A percentile compares a stretch with the other conserved stretches of the same genome.
phyloP scores from a whole-genome alignment of 2,113 vertebrate species.

The Pangasianodon hypophthalmus region DNA sequence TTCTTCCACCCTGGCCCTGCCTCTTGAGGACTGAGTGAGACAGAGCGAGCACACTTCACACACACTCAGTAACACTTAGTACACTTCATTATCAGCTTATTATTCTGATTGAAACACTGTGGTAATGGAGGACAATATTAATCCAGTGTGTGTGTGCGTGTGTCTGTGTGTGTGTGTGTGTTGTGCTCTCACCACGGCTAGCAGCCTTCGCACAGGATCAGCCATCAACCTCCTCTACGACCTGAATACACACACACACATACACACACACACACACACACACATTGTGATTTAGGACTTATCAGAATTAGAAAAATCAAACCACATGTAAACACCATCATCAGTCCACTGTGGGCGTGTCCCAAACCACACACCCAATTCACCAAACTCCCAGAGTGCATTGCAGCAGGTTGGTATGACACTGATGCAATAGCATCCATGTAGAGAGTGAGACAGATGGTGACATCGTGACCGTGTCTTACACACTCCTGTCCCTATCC shows the following conservation, averaged over 20 bases:
- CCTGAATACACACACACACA: background rate
- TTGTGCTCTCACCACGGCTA: slow-evolving; percentile 43
- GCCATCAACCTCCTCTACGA: slow-evolving; percentile 15
- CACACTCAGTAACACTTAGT: background rate
- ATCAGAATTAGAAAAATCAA: background rate
- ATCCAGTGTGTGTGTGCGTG: background rate
- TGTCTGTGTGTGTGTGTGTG: background rate
- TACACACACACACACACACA: slow-evolving; percentile 3
- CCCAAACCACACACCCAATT: background rate
- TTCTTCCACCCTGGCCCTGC: slow-evolving; percentile 46
- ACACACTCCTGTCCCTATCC: background rate
- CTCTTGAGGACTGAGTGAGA: slow-evolving; percentile 6
- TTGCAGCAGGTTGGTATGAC: too few relatives aligned
- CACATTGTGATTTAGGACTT: background rate
- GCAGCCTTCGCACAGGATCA: slow-evolving; percentile 28
- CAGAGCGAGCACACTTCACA: background rate
- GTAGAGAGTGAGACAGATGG: slow-evolving; percentile 17
- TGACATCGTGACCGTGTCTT: background rate
- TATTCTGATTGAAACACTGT: background rate
- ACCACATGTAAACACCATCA: background rate
- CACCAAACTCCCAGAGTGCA: slow-evolving; percentile 1
- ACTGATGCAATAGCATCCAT: background rate
- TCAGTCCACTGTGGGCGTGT: background rate
- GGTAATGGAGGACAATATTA: background rate
- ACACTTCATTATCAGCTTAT: background rate